A percentile compares a stretch with the other conserved stretches of the same genome.
These are phyloP conservation scores for Idris sp. DNA, from an alignment of 1,140 invertebrate genomes.

Conservation along the genomic window DNA sequence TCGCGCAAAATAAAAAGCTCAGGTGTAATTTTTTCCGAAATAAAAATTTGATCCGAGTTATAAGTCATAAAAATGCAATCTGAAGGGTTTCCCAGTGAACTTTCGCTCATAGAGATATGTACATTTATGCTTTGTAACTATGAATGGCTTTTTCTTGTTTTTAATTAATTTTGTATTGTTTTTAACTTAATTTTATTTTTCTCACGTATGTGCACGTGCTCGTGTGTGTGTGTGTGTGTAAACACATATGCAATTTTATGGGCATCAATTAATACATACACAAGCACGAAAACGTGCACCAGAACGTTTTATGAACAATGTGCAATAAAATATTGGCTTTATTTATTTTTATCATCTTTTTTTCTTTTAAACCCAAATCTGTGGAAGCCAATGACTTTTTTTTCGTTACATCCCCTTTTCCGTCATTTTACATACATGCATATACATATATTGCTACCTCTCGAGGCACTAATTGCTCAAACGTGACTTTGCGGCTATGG, in stretches of 20 bases:
- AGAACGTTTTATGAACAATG: too few species aligned
- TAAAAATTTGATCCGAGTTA: constrained; percentile 28
- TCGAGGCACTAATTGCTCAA: constrained; percentile 59
- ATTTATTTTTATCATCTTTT: too few species aligned
- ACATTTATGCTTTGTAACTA: constrained; percentile 49
- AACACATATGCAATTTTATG: constrained; percentile 5
- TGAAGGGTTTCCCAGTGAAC: constrained; percentile 32
- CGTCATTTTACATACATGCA: constrained; percentile 28
- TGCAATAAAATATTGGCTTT: constrained; percentile 32
- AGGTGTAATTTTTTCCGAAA: constrained; percentile 21
- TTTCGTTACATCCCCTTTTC: neutral
- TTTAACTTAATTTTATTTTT: too few species aligned
- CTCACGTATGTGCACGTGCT: too few species aligned
- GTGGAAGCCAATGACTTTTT: constrained; percentile 37
- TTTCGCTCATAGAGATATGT: constrained; percentile 57
- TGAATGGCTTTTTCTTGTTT: too few species aligned
- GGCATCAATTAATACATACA: too few species aligned
- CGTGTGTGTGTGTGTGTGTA: too few species aligned
- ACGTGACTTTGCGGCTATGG: constrained; percentile 29
- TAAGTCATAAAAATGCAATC: constrained; percentile 20
- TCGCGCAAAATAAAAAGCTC: too few species aligned
- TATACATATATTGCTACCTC: constrained; percentile 53
- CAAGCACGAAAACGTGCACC: constrained; percentile 4
- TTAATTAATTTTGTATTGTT: too few species aligned
- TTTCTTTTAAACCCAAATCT: constrained; percentile 16